Conservation (phyloP, 2,888 invertebrate species). For the Melolontha melolontha region DNA sequence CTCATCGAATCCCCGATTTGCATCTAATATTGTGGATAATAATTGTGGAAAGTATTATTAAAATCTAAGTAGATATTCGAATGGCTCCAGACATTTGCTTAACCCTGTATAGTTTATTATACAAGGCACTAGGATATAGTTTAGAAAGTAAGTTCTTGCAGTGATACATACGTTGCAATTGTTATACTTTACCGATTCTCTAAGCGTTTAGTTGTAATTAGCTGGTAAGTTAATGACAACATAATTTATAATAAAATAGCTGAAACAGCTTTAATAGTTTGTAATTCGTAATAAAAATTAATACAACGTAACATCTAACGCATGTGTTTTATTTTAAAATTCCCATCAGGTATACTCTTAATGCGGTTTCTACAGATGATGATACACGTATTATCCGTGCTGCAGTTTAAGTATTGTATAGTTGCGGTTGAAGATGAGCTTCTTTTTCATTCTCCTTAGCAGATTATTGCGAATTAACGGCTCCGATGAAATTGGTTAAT, state of each 20-base stretch:
- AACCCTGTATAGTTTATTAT: no score
- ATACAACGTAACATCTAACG: not conserved
- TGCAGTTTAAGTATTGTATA: not conserved
- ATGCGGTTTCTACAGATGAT: not conserved
- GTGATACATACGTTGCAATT: no score
- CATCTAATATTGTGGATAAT: no score
- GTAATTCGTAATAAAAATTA: constrained; percentile 33
- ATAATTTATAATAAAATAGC: constrained; percentile 27
- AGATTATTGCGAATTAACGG: constrained; percentile 21
- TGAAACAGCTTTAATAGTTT: constrained; percentile 38
- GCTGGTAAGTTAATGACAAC: constrained; percentile 19
- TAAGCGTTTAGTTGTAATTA: constrained; percentile 10
- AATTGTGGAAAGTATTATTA: no score
- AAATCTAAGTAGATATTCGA: no score
- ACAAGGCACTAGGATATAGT: no score
- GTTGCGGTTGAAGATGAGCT: not conserved
- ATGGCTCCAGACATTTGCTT: no score
- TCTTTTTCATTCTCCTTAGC: constrained; percentile 4
- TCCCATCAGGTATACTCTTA: constrained; percentile 12
- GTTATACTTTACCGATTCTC: no score
- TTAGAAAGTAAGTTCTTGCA: no score
- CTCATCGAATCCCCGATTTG: no score
- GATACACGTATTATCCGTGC: no score
- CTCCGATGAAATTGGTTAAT: constrained; percentile 17
- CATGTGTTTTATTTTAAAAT: constrained; percentile 29